Evolutionary conservation across 2,888 invertebrate species (phyloP).

Genomic region (Thyatira batis): DNA sequence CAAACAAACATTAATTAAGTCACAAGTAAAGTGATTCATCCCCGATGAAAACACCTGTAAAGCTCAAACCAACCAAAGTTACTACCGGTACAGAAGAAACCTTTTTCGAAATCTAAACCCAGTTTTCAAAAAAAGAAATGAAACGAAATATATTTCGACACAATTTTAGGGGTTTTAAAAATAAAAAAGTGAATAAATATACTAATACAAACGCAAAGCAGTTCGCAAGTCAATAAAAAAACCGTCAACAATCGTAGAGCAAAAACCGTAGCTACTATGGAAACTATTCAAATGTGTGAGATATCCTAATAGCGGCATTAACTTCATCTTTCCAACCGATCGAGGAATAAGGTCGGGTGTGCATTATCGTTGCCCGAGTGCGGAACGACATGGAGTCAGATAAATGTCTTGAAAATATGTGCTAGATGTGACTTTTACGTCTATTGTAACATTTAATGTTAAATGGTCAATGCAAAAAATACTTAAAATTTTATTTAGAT

Average conservation of each 20-base stretch:
- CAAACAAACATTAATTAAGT: slow-evolving; percentile 13
- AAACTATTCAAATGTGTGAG: slow-evolving; percentile 63
- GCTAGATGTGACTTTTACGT: not conserved
- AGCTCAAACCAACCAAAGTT: no score
- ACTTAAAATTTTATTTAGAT: no score
- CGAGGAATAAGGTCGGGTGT: slow-evolving; percentile 49
- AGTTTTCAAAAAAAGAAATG: not conserved
- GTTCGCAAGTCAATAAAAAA: slow-evolving; percentile 12
- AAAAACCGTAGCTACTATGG: slow-evolving; percentile 19
- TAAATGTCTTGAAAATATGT: slow-evolving; percentile 2
- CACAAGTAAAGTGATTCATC: slow-evolving; percentile 4
- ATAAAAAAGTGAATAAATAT: not conserved
- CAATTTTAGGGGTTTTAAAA: no score
- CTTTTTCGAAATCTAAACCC: no score
- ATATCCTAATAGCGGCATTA: slow-evolving; percentile 67
- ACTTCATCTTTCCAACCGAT: slow-evolving; percentile 62
- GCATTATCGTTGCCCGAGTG: slow-evolving; percentile 42
- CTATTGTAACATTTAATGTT: no score
- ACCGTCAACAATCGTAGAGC: slow-evolving; percentile 35
- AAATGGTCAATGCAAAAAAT: no score
- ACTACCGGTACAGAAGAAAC: no score
- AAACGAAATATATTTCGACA: not conserved
- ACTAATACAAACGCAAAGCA: not conserved
- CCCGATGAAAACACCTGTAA: no score
- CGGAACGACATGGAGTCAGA: slow-evolving; percentile 19